phyloP scores from a whole-genome alignment of 92 coral and sea anemone genomes.

The Palythoa grandiflora region DNA sequence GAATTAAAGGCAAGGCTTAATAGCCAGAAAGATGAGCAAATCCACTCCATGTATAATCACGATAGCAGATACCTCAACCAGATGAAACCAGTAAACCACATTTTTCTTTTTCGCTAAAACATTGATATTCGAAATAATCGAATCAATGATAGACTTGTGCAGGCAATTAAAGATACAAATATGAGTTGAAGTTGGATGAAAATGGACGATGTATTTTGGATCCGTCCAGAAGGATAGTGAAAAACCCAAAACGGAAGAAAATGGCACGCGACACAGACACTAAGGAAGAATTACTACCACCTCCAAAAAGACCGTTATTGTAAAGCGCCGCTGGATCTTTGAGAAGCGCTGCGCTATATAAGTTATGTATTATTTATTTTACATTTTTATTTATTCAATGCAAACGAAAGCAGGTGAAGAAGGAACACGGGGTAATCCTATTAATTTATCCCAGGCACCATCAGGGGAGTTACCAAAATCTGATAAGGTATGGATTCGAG shows the following conservation, averaged over 20 bases:
- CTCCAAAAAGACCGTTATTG: not conserved
- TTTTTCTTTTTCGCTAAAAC: slow-evolving; percentile 65
- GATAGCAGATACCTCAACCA: slow-evolving; percentile 57
- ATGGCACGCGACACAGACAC: not conserved
- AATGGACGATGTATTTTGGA: slow-evolving; percentile 54
- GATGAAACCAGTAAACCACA: slow-evolving; percentile 62
- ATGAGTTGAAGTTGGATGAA: slow-evolving; percentile 30
- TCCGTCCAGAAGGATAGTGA: slow-evolving; percentile 24
- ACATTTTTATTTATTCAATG: too few relatives aligned
- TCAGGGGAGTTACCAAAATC: not conserved
- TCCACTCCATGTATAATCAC: slow-evolving; percentile 55
- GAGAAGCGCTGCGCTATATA: too few relatives aligned
- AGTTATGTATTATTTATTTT: too few relatives aligned
- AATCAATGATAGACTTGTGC: slow-evolving; percentile 8
- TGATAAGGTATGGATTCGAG: not conserved
- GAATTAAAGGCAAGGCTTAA: slow-evolving; percentile 64
- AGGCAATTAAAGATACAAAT: slow-evolving; percentile 4
- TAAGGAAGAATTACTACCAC: not conserved
- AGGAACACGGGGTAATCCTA: not conserved
- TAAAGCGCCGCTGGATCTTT: too few relatives aligned
- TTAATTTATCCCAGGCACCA: not conserved
- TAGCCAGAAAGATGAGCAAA: slow-evolving; percentile 67
- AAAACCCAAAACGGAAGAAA: not conserved
- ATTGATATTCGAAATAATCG: slow-evolving; percentile 53
- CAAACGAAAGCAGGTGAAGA: not conserved